Base-by-base conservation (phyloP, 2,888 invertebrate genomes). In the Prostheceraeus crozeri region DNA sequence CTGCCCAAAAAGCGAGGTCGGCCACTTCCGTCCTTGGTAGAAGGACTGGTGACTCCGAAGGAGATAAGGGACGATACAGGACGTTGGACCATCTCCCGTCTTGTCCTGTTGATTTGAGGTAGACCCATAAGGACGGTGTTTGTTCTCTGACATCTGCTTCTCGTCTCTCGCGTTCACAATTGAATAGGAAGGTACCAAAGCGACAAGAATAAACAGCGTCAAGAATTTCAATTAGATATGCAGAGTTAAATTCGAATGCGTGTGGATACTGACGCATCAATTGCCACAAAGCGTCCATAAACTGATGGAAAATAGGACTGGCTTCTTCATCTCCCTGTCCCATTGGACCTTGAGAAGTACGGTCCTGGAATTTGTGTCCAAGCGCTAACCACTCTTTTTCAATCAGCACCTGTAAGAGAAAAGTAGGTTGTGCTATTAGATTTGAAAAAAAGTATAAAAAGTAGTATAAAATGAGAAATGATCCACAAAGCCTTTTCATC, bases 331-430 rank as follows among this genome's bases (percentile, higher is more conserved):
- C 81, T 71, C 93, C 91, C 65, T 85, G 36, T 85, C 83, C 0
- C 87, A 86, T 21, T 64, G 25, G 10, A 69, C 35, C 75, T 62
- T 77, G 75, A 16, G 80, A 80, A 76, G 90, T 90, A 54, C 96
- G 84, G 78, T 96, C 94, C 3, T 87, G 87, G 78, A 96, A 96
- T 79, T 96, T 96, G 80, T 98, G 96, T 0, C 96, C 96, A 78
- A 89, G 98, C 73, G 88, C 89, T 35, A 96, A 79, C 96, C 96
- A 98, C 76, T 98, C 96, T 61, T 90, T 83, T 78, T 94, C 89
- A 59, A 94, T 85, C 59, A 98, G 80, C 55, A 87, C 82, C 71
- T 88, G 86, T 78, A 96, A 96, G 63, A 91, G 74, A n/a, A n/a
- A n/a, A n/a, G n/a, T 91, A 74, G 70, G 25, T 69, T 67, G 45